Percentiles rank a stretch among this genome's conserved stretches.
Conservation (phyloP, 2,888 invertebrate genomes). For the Callinectes sapidus region DNA sequence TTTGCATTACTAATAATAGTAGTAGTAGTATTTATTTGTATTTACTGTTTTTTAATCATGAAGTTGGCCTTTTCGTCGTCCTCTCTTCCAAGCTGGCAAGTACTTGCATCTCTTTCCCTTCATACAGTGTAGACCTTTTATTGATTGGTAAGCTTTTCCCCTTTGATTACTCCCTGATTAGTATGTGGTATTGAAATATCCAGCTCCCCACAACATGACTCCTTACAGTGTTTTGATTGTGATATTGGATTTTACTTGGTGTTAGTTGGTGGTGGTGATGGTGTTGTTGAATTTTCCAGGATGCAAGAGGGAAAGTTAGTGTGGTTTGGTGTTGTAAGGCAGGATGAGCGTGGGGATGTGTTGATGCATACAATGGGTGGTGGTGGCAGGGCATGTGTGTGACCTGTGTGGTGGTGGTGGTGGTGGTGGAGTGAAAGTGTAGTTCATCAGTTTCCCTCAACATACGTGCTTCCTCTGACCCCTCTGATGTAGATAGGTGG, state of each 20-base stretch:
- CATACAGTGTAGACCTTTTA: not conserved
- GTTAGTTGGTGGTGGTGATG: not conserved
- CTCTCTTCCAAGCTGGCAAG: not conserved
- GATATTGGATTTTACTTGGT: too few species aligned
- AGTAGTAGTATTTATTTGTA: not conserved
- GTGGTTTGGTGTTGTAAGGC: not conserved
- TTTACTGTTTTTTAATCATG: not conserved
- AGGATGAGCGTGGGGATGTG: not conserved
- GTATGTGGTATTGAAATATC: too few species aligned
- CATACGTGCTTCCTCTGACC: not conserved
- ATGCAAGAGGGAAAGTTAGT: not conserved
- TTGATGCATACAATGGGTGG: not conserved
- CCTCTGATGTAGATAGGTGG: not conserved
- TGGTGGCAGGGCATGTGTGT: not conserved
- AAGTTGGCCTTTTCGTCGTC: not conserved
- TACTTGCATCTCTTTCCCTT: not conserved
- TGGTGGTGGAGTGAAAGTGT: conserved; percentile 9
- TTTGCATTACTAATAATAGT: not conserved
- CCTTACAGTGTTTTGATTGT: too few species aligned
- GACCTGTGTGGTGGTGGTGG: not conserved
- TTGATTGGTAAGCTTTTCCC: not conserved
- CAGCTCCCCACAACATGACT: too few species aligned
- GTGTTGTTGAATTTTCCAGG: not conserved
- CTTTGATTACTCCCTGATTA: not conserved
- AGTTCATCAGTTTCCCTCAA: not conserved